A percentile compares a stretch with the other conserved stretches of the same genome.
Evolutionary conservation across 2,113 vertebrate species (phyloP).

Genomic region (Eudyptes chrysolophus): DNA sequence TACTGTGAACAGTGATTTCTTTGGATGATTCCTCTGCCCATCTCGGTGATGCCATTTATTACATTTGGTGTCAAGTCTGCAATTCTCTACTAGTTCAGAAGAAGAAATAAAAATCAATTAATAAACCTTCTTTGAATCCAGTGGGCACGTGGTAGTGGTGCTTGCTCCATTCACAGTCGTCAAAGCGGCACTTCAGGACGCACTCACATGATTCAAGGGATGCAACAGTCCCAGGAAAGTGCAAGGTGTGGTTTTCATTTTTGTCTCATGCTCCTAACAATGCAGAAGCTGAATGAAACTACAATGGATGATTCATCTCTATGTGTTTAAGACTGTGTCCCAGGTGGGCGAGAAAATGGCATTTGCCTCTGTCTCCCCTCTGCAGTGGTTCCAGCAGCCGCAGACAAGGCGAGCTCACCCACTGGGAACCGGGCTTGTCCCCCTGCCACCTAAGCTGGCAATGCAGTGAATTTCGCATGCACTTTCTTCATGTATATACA

Average conservation of each 20-base stretch:
- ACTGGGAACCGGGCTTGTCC: accelerated
- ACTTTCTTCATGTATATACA: not conserved
- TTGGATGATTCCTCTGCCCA: not conserved
- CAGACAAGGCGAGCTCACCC: not conserved
- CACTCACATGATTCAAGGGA: not conserved
- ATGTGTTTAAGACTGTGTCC: not conserved
- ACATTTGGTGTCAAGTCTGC: not conserved
- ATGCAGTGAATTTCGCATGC: not conserved
- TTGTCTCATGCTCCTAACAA: not conserved
- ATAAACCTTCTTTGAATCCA: not conserved
- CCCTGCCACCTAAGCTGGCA: not conserved
- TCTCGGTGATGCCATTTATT: not conserved
- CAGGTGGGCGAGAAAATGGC: not conserved
- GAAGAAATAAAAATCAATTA: not conserved
- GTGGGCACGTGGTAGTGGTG: accelerated
- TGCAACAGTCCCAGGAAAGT: not conserved
- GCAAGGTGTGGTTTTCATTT: not conserved
- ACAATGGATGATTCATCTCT: not conserved
- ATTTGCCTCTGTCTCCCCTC: not conserved
- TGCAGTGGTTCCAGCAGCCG: accelerated
- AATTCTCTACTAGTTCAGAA: not conserved
- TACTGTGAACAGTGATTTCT: not conserved
- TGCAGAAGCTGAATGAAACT: not conserved
- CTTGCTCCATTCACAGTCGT: not conserved
- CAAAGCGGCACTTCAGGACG: not conserved